Conservation (phyloP, 2,888 invertebrate species). For the Automeris io region DNA sequence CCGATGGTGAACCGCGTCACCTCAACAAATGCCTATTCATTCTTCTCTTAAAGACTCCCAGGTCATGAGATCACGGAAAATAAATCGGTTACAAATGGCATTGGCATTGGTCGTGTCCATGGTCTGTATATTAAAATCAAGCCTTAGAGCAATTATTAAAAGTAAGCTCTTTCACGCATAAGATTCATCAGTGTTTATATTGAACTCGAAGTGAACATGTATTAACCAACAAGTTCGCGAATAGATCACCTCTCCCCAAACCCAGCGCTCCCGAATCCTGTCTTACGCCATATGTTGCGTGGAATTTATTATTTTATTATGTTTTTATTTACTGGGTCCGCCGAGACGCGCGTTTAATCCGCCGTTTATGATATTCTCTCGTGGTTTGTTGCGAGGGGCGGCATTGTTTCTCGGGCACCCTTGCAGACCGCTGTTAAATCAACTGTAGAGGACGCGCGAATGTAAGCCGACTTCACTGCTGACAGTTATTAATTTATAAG, state of each 20-base stretch:
- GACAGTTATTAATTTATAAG: constrained; percentile 1
- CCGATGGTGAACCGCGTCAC: too few species aligned
- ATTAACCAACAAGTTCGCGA: constrained; percentile 6
- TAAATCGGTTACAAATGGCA: too few species aligned
- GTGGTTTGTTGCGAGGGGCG: constrained; percentile 63
- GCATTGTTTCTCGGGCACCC: constrained; percentile 68
- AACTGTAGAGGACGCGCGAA: constrained; percentile 18
- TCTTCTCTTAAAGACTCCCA: too few species aligned
- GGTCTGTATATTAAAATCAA: too few species aligned
- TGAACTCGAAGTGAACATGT: neutral
- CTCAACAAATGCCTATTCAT: too few species aligned
- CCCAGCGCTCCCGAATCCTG: constrained; percentile 13
- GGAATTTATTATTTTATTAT: constrained; percentile 74
- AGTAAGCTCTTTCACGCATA: neutral
- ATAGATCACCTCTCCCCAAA: constrained; percentile 12
- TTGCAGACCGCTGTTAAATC: constrained; percentile 44
- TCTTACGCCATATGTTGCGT: constrained; percentile 63
- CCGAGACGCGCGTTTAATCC: constrained; percentile 73
- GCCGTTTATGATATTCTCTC: constrained; percentile 75
- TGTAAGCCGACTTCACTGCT: constrained; percentile 14
- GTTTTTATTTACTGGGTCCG: constrained; percentile 72
- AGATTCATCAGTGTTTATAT: neutral
- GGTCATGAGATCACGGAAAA: too few species aligned
- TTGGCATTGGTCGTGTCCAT: too few species aligned
- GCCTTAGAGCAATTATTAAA: too few species aligned